Evolutionary conservation across 37 sponge, comb jelly and placozoan species (phyloP), one percentile per base, ranked within the genome.

Genomic region (Sycon ciliatum): DNA sequence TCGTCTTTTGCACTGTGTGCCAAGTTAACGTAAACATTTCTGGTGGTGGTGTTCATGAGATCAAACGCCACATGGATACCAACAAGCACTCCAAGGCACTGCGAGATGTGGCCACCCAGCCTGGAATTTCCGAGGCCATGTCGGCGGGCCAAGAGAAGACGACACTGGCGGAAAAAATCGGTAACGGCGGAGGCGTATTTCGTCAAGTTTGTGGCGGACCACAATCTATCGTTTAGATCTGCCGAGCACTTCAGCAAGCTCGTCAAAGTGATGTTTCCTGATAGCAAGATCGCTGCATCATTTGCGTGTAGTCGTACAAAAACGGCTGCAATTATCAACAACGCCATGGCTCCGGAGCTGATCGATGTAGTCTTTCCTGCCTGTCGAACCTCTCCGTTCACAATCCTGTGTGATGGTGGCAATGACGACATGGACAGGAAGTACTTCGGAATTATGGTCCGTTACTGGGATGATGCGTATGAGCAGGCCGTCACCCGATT

Each of bases 1-100:
- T 23, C 32, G 78, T 34, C 1, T 34, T 61, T 38, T 79, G 71
- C 56, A 55, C 40, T 3, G n/a, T 73, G 39, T 79, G 74, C 40
- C 1, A 2, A 2, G 32, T 31, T 1, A 58, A 79, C 38, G 55
- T 79, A 58, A 60, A 70, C 2, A 32, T 79, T 3, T 62, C 68
- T 55, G 37, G 68, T 53, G 80, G 80, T 18, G 74, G 80, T 11
- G 36, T 78, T 4, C 55, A 81, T 39, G 82, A 81, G 3, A 69
- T 81, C 6, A 75, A 69, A 38, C 56, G 81, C 18, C 81, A 81
- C 27, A 30, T 81, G 37, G 82, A 81, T 0, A 68, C 39, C 1
- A 42, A 70, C 27, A 81, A 75, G 32, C 76, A 81, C 72, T 28
- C 36, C 53, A 20, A 18, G 18, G 53, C 16, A 18, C 13, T 13